Evolutionary conservation across 2,888 invertebrate species (phyloP), one percentile per base, ranked within the genome.

Genomic region (Agonum fuliginosum): DNA sequence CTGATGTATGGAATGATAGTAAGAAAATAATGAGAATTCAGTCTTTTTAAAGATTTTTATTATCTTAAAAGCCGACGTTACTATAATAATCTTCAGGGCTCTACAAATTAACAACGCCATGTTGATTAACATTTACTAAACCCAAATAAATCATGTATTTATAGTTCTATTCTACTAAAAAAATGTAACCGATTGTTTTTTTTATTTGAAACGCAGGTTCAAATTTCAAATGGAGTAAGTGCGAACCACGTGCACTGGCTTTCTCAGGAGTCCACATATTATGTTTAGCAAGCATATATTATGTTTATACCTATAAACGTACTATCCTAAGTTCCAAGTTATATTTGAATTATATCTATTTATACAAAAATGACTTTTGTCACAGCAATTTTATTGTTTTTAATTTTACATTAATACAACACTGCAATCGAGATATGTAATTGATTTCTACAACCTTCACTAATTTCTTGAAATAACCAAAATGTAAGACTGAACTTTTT

Each of bases 211-310:
- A n/a, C n/a, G n/a, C 37, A 34, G 51, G 51, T 22, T 67, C 67
- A 48, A 24, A 19, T 62, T 27, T n/a, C n/a, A n/a, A 30, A 4
- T 24, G 54, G 54, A 54, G 10, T 30, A 51, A 20, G 74, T 58
- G 62, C 74, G 4, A 14, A 62, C 20, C 20, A 74, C 37, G 17
- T 41, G 74, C 74, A 74, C 74, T 46, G 37, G 74, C 74, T 74
- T 74, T 34, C 74, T 74, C 74, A 74, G 74, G 74, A 62, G 62
- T 24, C 27, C 62, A 72, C 74, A 74, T 24, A 65, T 58, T 22
- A 22, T 71, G 37, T 24, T 30, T 74, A 62, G 62, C 54, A 34
- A 62, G 62, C 54, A 34, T 71, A 58, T 58, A 27, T 51, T 30
- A 58, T 27, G 24, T 27, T 58, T 30, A 58, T 27, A 14, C 30